These are phyloP conservation scores for Chrysomallon squamiferum DNA, from an alignment of 1,140 invertebrate species.

Conservation along the genomic window DNA sequence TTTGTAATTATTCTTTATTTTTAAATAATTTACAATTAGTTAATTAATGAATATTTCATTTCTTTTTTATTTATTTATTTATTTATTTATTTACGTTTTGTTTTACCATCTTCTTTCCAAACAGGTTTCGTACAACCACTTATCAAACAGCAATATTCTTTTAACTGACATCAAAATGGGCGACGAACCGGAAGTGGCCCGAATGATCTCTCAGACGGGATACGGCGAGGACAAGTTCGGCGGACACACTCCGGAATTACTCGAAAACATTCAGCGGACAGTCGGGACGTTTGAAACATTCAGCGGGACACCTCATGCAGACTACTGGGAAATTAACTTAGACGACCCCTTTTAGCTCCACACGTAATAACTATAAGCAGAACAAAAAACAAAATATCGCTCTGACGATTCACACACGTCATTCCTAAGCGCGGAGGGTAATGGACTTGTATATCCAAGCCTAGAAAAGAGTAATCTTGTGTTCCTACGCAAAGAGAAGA, in stretches of 20 bases:
- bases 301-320: conserved; percentile 4
- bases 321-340: not conserved
- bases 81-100: not conserved
- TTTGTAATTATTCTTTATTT: no score
- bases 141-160: not conserved
- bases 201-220: conserved; percentile 1
- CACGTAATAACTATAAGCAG: no score
- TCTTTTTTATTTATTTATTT: no score
- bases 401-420: no score
- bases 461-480: no score
- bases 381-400: no score
- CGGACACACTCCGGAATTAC: conserved; percentile 1
- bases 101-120: not conserved
- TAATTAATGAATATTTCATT: no score
- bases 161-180: not conserved
- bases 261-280: not conserved
- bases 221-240: conserved; percentile 6
- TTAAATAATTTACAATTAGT: no score
- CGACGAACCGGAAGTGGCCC: not conserved
- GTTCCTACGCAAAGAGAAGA: no score
- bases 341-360: no score
- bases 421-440: no score
- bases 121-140: conserved; percentile 12
- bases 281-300: not conserved
- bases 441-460: no score